phyloP scores from a whole-genome alignment of 2,113 vertebrate genomes.

The Cariama cristata region DNA sequence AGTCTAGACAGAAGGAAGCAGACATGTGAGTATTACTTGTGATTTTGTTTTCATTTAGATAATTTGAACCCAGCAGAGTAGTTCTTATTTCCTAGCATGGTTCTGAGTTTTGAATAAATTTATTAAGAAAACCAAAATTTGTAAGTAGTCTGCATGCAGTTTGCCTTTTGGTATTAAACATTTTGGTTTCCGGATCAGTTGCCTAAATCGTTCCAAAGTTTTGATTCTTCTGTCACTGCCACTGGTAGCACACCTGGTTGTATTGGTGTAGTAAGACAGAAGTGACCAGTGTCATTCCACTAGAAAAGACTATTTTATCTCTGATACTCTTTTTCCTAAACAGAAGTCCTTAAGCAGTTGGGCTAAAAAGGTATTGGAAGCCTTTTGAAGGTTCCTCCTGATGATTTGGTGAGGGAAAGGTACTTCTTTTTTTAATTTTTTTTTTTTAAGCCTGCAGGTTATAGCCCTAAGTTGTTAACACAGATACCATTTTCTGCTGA shows the following conservation, averaged over 20 bases:
- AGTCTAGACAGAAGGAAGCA: slow-evolving; percentile 82
- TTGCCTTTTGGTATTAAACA: not conserved
- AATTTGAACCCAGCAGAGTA: not conserved
- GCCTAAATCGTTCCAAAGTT: not conserved
- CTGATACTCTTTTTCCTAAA: not conserved
- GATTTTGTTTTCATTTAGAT: not conserved
- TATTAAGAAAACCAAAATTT: not conserved
- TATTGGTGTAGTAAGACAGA: not conserved
- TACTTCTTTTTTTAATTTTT: not conserved
- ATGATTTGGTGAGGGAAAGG: not conserved
- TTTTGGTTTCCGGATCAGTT: not conserved
- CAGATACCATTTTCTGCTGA: fast-evolving
- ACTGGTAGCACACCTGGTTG: not conserved
- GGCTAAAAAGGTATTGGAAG: not conserved
- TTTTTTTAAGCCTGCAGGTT: not conserved
- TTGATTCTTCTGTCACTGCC: not conserved
- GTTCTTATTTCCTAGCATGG: not conserved
- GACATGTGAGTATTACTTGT: slow-evolving; percentile 76
- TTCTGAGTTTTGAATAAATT: not conserved
- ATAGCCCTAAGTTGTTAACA: not conserved
- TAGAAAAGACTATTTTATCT: not conserved
- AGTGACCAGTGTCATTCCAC: not conserved
- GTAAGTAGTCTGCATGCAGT: not conserved
- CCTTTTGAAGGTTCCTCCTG: not conserved
- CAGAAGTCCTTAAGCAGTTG: not conserved